phyloP scores from a whole-genome alignment of 92 coral and sea anemone genomes.

The Porites divaricata region DNA sequence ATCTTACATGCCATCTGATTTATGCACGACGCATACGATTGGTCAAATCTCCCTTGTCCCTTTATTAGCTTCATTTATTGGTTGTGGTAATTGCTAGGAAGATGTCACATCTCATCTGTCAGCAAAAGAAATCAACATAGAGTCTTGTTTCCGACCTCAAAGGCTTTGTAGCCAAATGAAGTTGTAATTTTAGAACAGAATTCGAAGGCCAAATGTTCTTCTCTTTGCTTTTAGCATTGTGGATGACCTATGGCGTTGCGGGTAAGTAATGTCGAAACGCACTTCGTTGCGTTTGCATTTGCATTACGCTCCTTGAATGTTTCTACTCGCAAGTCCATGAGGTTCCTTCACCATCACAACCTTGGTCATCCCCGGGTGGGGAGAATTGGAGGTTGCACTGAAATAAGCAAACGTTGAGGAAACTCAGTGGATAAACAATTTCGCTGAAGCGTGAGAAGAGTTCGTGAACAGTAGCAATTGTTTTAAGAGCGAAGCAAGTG shows the following conservation, averaged over 20 bases:
- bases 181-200: constrained; percentile 46
- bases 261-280: constrained; percentile 46
- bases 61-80: constrained; percentile 54
- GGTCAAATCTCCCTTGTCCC: constrained; percentile 43
- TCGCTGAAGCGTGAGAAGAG: constrained; percentile 49
- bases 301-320: constrained; percentile 37
- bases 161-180: constrained; percentile 35
- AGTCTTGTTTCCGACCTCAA: constrained; percentile 37
- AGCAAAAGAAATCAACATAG: constrained; percentile 54
- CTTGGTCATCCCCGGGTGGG: constrained; percentile 28
- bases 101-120: constrained; percentile 58
- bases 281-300: constrained; percentile 25
- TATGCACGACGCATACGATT: constrained; percentile 47
- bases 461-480: constrained; percentile 22
- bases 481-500: constrained; percentile 43
- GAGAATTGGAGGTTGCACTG: constrained; percentile 7
- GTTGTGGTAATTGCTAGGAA: constrained; percentile 46
- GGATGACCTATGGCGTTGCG: constrained; percentile 44
- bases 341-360: constrained; percentile 15
- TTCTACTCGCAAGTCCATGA: constrained; percentile 16
- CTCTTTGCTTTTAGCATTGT: constrained; percentile 47
- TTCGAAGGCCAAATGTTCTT: constrained; percentile 51
- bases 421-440: constrained; percentile 16
- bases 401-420: constrained; percentile 7
- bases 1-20: constrained; percentile 72